These are phyloP conservation scores for Montifringilla adamsi DNA, from an alignment of 2,113 vertebrate genomes.

Conservation along the genomic window DNA sequence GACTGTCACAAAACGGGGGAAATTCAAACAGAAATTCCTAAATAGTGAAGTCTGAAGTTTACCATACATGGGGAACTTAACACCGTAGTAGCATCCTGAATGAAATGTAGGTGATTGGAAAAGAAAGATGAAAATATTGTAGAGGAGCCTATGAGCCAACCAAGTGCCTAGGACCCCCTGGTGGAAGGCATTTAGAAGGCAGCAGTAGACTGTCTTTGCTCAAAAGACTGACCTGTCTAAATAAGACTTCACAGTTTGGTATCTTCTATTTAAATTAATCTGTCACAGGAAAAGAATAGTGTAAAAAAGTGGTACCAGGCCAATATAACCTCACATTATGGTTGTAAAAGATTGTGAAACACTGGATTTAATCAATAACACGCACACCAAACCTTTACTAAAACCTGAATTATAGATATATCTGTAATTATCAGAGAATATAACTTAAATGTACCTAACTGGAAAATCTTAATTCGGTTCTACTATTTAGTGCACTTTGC, in stretches of 20 bases:
- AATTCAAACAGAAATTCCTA: not conserved
- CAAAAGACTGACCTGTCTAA: not conserved
- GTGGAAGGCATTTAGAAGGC: not conserved
- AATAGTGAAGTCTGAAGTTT: not conserved
- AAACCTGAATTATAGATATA: not conserved
- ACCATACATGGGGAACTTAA: not conserved
- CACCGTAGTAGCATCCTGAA: not conserved
- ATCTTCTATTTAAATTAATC: not conserved
- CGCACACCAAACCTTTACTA: not conserved
- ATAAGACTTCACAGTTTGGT: not conserved
- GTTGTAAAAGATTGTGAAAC: not conserved
- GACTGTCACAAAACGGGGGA: rapidly evolving
- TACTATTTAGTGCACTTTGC: not conserved
- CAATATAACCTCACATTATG: not conserved
- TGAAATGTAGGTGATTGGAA: not conserved
- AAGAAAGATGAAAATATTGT: not conserved
- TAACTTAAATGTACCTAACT: not conserved
- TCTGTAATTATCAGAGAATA: not conserved
- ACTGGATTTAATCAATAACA: not conserved
- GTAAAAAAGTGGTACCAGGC: not conserved
- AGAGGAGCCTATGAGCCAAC: not conserved
- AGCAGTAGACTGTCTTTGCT: not conserved
- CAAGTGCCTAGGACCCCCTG: not conserved
- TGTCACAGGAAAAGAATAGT: not conserved
- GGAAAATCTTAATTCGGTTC: not conserved